A percentile compares a stretch with the other conserved stretches of the same genome.
These are phyloP conservation scores for Heliconius sara DNA, from an alignment of 2,888 invertebrate genomes.

Conservation along the genomic window DNA sequence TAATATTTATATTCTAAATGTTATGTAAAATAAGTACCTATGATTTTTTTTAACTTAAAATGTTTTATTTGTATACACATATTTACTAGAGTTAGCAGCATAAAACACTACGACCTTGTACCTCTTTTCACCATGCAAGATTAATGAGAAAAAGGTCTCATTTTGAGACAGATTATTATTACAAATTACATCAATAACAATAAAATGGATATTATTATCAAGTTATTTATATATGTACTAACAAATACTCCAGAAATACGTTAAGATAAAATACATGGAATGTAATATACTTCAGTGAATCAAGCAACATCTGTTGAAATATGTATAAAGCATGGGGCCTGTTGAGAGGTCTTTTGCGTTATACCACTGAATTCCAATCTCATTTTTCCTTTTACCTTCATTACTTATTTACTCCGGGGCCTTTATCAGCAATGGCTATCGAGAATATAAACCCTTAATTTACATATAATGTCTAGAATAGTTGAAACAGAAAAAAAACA, in stretches of 20 bases:
- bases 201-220: neutral
- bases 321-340: constrained; percentile 36
- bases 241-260: constrained; percentile 10
- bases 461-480: constrained; percentile 55
- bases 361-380: constrained; percentile 43
- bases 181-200: neutral
- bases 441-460: constrained; percentile 52
- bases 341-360: constrained; percentile 34
- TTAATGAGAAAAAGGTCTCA: neutral
- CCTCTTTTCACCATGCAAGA: neutral
- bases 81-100: neutral
- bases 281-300: constrained; percentile 18
- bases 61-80: neutral
- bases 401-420: constrained; percentile 50
- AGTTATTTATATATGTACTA: neutral
- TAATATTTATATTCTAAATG: no score
- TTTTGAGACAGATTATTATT: neutral
- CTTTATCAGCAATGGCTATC: constrained; percentile 46
- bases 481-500: constrained; percentile 63
- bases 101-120: neutral
- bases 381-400: constrained; percentile 50
- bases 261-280: constrained; percentile 21
- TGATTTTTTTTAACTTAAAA: neutral
- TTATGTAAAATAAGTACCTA: no score
- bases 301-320: constrained; percentile 29